Evolutionary conservation across 1,140 invertebrate genomes (phyloP), one percentile per base, ranked within the genome.

Genomic region (Caenorhabditis remanei): DNA sequence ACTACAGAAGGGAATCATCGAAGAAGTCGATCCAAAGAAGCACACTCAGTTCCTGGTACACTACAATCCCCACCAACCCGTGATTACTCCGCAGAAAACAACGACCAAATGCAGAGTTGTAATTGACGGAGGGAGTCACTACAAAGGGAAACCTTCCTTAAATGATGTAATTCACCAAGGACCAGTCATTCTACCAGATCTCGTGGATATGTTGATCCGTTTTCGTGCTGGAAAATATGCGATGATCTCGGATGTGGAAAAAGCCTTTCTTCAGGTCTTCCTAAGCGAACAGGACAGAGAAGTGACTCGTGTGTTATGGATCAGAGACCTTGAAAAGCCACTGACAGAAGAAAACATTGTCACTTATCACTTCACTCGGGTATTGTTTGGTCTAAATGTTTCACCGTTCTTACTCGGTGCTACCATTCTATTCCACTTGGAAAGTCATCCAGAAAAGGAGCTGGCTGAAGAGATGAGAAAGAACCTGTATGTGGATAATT

Each of bases 41-140:
- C 32, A 88, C 56, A 40, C 48, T 19, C 24, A 16, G 9, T 46
- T 32, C 24, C 7, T 21, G 7, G 32, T 88, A 8, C 9, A 87
- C 43, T 71, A 89, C 92, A 91, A 94, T 93, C 92, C 94, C 16
- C 93, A 93, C 9, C 94, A 94, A 91, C 93, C 94, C 48, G 83
- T 84, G 1, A 92, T 94, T 0, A 41, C 89, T 9, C 89, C 85
- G n/a, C 58, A 75, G 9, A 89, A 88, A 43, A 89, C 88, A 24
- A 61, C 58, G 14, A 91, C 92, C 2, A 91, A 91, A 7, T 83
- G 90, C 1, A 87, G 93, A 13, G 89, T 85, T 21, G 84, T 85
- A 8, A 16, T 85, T 11, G 84, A 85, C 32, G 84, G 32, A 84
- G 24, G 58, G 7, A 40, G 61, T n/a, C 84, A 85, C 32, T 16